phyloP scores from a whole-genome alignment of 2,797 vertebrate genomes.

The Adelosebastes latens region DNA sequence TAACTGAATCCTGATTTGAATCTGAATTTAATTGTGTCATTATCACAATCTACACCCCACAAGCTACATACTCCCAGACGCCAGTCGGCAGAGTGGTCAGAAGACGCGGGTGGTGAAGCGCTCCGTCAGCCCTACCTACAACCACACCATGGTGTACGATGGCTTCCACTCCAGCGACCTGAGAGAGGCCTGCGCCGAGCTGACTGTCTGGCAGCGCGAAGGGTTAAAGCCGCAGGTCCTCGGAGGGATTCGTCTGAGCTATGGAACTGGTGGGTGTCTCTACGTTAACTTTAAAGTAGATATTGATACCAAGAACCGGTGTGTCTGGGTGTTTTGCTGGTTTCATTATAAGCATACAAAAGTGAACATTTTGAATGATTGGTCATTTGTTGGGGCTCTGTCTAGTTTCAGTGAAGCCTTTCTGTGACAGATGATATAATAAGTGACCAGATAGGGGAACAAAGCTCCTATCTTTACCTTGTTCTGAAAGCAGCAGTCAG shows the following conservation, averaged over 20 bases:
- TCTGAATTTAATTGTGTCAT: neutral
- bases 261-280: constrained; percentile 86
- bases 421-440: neutral
- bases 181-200: constrained; percentile 91
- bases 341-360: neutral
- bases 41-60: neutral
- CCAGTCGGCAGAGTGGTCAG: constrained; percentile 90
- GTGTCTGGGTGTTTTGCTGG: neutral
- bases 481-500: neutral
- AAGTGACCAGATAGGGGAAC: neutral
- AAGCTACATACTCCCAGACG: constrained; percentile 93
- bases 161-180: constrained; percentile 91
- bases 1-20: neutral
- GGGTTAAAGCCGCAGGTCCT: constrained; percentile 83
- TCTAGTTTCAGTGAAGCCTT: neutral
- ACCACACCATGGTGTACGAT: constrained; percentile 99
- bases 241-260: constrained; percentile 92
- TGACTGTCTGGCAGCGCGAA: constrained; percentile 88
- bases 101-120: constrained; percentile 88
- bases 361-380: neutral
- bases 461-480: neutral
- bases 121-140: constrained; percentile 90
- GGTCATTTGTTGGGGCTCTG: neutral
- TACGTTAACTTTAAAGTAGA: neutral
- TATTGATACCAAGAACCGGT: neutral